Evolutionary conservation across 2,888 invertebrate species (phyloP).

Genomic region (Andrena praecox): DNA sequence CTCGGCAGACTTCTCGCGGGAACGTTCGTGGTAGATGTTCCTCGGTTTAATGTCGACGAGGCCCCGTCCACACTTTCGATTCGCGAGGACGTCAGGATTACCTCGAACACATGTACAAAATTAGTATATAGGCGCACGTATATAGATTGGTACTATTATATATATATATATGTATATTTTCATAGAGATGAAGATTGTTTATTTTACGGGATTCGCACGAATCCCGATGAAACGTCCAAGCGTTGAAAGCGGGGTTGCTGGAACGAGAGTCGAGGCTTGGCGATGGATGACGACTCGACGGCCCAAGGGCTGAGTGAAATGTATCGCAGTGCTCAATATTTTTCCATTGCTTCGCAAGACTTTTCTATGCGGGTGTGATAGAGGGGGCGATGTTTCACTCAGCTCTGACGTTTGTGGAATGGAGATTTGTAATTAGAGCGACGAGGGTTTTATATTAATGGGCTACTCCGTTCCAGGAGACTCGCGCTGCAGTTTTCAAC

Average conservation of each 20-base stretch:
- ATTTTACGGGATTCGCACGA: not conserved
- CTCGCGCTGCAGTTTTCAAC: not conserved
- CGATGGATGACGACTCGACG: not conserved
- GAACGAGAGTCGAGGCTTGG: not conserved
- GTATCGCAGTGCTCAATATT: not conserved
- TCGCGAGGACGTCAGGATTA: not conserved
- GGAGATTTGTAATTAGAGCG: no score
- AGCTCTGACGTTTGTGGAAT: not conserved
- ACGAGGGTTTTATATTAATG: no score
- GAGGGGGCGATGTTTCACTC: not conserved
- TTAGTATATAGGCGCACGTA: slow-evolving; percentile 10
- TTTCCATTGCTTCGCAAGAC: not conserved
- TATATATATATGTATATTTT: slow-evolving; percentile 41
- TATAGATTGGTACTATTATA: slow-evolving; percentile 14
- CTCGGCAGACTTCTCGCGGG: not conserved
- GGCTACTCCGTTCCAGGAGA: not conserved
- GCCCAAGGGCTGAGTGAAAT: not conserved
- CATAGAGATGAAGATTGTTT: slow-evolving; percentile 21
- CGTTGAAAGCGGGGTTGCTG: not conserved
- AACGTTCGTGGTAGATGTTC: not conserved
- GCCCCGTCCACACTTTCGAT: not conserved
- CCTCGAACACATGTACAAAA: slow-evolving; percentile 17
- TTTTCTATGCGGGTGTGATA: not conserved
- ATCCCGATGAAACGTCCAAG: slow-evolving; percentile 4
- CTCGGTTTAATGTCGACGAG: not conserved